Percentiles rank a stretch among this genome's conserved stretches.
These are phyloP conservation scores for Eulithis prunata DNA, from an alignment of 2,888 invertebrate species.

Conservation along the genomic window DNA sequence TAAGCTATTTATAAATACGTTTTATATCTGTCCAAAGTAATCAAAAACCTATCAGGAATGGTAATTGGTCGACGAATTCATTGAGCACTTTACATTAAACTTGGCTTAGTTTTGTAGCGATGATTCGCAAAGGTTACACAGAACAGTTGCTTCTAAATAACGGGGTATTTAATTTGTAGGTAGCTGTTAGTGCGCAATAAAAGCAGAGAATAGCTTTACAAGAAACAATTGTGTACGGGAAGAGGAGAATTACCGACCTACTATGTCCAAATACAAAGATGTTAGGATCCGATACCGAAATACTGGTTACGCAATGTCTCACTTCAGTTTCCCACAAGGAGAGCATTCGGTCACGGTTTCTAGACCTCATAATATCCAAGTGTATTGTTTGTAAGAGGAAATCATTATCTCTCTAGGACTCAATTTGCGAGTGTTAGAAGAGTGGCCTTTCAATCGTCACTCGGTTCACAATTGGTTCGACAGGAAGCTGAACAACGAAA, in stretches of 20 bases:
- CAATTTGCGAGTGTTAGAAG: slow-evolving; percentile 9
- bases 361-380: slow-evolving; percentile 11
- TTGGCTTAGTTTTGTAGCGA: slow-evolving; percentile 14
- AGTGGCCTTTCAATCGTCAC: slow-evolving; percentile 1
- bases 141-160: slow-evolving; percentile 23
- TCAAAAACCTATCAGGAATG: not conserved
- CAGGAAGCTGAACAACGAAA: too few species aligned
- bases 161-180: slow-evolving; percentile 22
- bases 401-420: slow-evolving; percentile 16
- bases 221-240: slow-evolving; percentile 6
- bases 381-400: slow-evolving; percentile 13
- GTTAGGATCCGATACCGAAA: slow-evolving; percentile 3
- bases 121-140: slow-evolving; percentile 27
- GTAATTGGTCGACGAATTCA: not conserved
- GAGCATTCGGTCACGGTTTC: slow-evolving; percentile 16
- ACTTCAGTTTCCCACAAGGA: slow-evolving; percentile 11
- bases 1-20: too few species aligned
- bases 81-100: slow-evolving; percentile 13
- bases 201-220: slow-evolving; percentile 12
- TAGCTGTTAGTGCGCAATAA: slow-evolving; percentile 20
- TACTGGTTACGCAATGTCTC: slow-evolving; percentile 7
- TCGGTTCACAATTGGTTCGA: too few species aligned
- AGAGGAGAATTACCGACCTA: not conserved
- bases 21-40: not conserved
- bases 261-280: slow-evolving; percentile 3